Conservation (phyloP, 2,888 invertebrate species). For the Pristionchus fissidentatus region DNA sequence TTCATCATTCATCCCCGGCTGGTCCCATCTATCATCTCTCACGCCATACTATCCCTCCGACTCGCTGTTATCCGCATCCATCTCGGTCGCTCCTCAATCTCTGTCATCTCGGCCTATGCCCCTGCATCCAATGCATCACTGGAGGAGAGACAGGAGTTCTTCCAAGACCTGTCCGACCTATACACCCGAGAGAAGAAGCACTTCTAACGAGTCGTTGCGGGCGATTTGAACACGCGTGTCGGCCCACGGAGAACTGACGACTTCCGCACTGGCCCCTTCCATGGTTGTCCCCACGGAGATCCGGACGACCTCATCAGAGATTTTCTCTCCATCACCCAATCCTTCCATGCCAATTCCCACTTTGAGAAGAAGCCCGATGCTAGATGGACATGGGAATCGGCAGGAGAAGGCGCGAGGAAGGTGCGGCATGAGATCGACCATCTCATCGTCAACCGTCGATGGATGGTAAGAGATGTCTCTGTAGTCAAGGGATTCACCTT, state of each 20-base stretch:
- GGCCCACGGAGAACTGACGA: background rate
- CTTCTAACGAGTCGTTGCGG: constrained; percentile 6
- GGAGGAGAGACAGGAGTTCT: constrained; percentile 16
- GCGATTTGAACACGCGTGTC: constrained; percentile 7
- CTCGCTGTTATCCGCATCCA: constrained; percentile 18
- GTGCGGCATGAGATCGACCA: background rate
- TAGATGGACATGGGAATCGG: background rate
- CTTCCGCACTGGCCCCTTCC: constrained; percentile 16
- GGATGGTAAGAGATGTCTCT: background rate
- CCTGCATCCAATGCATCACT: background rate
- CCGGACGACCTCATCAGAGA: constrained; percentile 31
- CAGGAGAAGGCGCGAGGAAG: constrained; percentile 7
- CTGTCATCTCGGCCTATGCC: constrained; percentile 26
- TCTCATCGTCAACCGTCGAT: background rate
- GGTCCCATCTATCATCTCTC: background rate
- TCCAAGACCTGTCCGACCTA: constrained; percentile 7
- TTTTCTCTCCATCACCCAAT: background rate
- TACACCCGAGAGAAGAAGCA: constrained; percentile 16
- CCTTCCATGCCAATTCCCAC: constrained; percentile 3
- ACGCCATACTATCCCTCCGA: constrained; percentile 7
- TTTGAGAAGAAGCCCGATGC: background rate
- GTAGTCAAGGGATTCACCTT: constrained; percentile 17
- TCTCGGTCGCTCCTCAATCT: background rate
- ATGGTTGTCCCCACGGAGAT: background rate
- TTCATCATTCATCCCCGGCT: constrained; percentile 14